phyloP scores from a whole-genome alignment of 2,113 vertebrate genomes.

The Plotosus lineatus region DNA sequence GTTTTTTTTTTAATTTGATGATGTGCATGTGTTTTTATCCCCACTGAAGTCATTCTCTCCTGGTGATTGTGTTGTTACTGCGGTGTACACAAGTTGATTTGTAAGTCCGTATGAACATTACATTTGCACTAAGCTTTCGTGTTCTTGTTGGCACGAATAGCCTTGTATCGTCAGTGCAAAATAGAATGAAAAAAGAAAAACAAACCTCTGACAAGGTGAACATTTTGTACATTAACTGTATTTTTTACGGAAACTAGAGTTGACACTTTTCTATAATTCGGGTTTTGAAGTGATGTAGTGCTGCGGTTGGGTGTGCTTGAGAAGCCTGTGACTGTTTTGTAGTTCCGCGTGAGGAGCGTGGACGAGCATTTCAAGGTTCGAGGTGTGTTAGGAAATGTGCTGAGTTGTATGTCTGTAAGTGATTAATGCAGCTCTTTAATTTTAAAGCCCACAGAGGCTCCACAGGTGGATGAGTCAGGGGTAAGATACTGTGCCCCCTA shows the following conservation, averaged over 20 bases:
- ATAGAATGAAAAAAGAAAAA: background rate
- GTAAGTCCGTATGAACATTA: background rate
- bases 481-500: constrained; percentile 82
- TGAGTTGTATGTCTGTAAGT: constrained; percentile 49
- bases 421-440: constrained; percentile 81
- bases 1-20: background rate
- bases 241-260: background rate
- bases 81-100: background rate
- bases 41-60: background rate
- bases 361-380: constrained; percentile 54
- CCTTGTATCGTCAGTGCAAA: background rate
- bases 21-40: background rate
- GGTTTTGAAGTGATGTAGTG: constrained; percentile 69
- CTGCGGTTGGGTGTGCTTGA: constrained; percentile 57
- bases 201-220: too few species aligned
- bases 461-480: constrained; percentile 95
- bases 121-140: background rate
- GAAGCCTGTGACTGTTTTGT: constrained; percentile 19
- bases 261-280: constrained; percentile 8
- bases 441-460: constrained; percentile 98
- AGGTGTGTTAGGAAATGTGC: constrained; percentile 21
- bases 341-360: constrained; percentile 43
- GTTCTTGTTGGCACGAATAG: background rate
- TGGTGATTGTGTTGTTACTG: background rate
- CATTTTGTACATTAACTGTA: background rate